Evolutionary conservation across 2,113 vertebrate genomes (phyloP), one percentile per base, ranked within the genome.

Genomic region (Piprites chloris): DNA sequence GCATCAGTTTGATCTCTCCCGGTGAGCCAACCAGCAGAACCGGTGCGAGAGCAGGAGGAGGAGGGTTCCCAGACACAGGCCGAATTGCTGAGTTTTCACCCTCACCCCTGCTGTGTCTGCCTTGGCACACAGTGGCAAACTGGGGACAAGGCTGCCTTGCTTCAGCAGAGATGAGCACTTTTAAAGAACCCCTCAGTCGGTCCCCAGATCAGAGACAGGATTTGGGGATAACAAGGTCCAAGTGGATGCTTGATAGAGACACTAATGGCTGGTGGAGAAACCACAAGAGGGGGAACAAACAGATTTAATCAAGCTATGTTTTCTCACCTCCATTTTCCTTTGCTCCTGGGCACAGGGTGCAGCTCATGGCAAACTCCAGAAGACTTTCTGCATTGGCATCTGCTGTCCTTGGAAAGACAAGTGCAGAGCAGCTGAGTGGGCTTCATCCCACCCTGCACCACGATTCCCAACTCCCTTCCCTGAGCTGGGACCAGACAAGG

Each of bases 41-140:
- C 32, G 26, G 37, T 17, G 55, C 39, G 44, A 56, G 28, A 61
- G 8, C 58, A 76, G 39, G 15, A 56, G 20, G 30, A 46, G 44
- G 33, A 42, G 44, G 58, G 37, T 59, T 82, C 56, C 37, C 9
- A n/a, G 44, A 26, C 37, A 47, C 11, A 0, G 1, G 6, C 16
- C 21, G 37, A 6, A 39, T 28, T 32, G 41, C 74, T 26, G 8
- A 69, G 5, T 65, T 73, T 32, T 56, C 63, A 23, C 49, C 73
- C 56, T 67, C 7, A 2, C 12, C 5, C 11, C 71, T 62, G 12
- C 49, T 50, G 41, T 7, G 11, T 12, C 68, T 82, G 74, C 10
- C 71, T 66, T 41, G 37, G 41, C 3, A 1, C n/a, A 6, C 0
- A 0, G n/a, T 44, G 42, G 27, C 49, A 73, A 63, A 20, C 1